Conservation (phyloP, 2,113 vertebrate species). For the Psophia crepitans region DNA sequence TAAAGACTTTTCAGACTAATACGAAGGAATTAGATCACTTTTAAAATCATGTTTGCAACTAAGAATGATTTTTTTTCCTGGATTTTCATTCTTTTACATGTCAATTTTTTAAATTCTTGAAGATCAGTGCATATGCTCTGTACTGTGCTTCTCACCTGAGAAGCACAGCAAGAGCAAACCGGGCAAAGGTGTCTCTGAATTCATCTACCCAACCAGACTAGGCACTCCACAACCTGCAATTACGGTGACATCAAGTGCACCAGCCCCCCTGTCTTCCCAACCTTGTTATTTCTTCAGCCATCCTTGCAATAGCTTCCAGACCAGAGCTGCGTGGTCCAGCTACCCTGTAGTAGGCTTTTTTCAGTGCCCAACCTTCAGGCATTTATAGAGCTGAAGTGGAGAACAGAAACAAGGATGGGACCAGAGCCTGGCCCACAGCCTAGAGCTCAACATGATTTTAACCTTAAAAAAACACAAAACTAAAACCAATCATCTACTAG, state of each 20-base stretch:
- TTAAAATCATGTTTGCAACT: neutral
- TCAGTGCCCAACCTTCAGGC: neutral
- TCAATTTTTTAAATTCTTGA: neutral
- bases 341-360: neutral
- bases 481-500: neutral
- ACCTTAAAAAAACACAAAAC: neutral
- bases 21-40: neutral
- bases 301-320: neutral
- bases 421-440: neutral
- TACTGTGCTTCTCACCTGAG: neutral
- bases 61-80: neutral
- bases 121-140: neutral
- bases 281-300: neutral
- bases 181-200: neutral
- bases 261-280: neutral
- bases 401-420: neutral
- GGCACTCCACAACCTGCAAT: neutral
- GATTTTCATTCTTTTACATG: neutral
- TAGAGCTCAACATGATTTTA: neutral
- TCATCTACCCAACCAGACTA: neutral
- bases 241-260: neutral
- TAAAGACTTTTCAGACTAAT: neutral
- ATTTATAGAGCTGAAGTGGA: neutral
- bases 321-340: neutral
- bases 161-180: neutral